Conservation (phyloP, 2,797 vertebrate species). For the Pteronotus mesoamericanus region DNA sequence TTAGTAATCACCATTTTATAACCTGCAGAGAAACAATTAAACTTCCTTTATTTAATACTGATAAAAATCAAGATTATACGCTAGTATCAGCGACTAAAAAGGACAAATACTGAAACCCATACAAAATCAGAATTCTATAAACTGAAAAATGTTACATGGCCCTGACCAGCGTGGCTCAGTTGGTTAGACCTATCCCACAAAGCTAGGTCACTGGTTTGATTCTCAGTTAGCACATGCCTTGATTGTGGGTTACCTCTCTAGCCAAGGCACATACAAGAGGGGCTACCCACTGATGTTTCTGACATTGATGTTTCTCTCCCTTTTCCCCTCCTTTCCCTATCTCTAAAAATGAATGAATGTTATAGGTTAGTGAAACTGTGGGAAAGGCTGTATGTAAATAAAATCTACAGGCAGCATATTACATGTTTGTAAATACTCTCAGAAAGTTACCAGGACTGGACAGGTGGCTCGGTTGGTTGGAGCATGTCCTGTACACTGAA, state of each 20-base stretch:
- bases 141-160: not conserved
- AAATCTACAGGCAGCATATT: conserved; percentile 5
- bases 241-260: not conserved
- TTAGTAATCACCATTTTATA: conserved; percentile 46
- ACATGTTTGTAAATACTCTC: conserved; percentile 33
- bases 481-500: not conserved
- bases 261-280: not conserved
- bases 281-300: not conserved
- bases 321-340: not conserved
- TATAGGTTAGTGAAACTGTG: conserved; percentile 3
- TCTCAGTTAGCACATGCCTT: not conserved
- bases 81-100: not conserved
- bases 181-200: not conserved
- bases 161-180: not conserved
- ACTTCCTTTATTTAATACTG: conserved; percentile 51
- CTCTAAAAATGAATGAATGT: conserved; percentile 6
- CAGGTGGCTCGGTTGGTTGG: not conserved
- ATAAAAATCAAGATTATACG: conserved; percentile 1
- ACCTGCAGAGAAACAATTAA: conserved; percentile 56
- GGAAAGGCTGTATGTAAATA: not conserved
- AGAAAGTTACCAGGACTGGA: not conserved
- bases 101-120: conserved; percentile 17
- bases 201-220: not conserved
- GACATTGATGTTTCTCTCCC: not conserved
- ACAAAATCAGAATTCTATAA: conserved; percentile 5